Evolutionary conservation across 2,113 vertebrate species (phyloP).

Genomic region (Apteryx mantelli): DNA sequence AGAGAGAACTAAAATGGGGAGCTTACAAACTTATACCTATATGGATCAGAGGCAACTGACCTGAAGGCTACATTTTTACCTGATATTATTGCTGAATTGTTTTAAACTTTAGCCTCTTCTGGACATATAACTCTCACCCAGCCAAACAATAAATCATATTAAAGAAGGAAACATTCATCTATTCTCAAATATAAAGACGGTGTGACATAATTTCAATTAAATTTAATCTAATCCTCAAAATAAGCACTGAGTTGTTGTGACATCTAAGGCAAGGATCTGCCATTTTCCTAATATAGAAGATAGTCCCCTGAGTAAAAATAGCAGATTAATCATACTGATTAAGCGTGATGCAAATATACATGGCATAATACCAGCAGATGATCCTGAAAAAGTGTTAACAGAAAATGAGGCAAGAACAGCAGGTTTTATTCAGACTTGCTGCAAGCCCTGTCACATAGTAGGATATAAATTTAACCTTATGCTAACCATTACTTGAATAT

Average conservation of each 20-base stretch:
- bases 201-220: not conserved
- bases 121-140: not conserved
- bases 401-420: not conserved
- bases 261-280: not conserved
- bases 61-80: not conserved
- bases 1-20: not conserved
- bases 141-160: not conserved
- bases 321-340: constrained; percentile 10
- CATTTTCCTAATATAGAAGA: not conserved
- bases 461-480: not conserved
- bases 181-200: not conserved
- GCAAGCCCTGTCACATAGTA: not conserved
- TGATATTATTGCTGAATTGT: not conserved
- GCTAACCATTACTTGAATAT: not conserved
- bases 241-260: not conserved
- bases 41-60: not conserved
- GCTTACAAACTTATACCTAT: not conserved
- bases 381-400: not conserved
- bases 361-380: not conserved
- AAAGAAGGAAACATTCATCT: not conserved
- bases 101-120: not conserved
- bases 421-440: not conserved
- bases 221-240: not conserved
- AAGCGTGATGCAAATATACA: not conserved
- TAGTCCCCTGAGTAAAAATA: not conserved